phyloP scores from a whole-genome alignment of 2,888 invertebrate genomes.

The Alcis repandata region DNA sequence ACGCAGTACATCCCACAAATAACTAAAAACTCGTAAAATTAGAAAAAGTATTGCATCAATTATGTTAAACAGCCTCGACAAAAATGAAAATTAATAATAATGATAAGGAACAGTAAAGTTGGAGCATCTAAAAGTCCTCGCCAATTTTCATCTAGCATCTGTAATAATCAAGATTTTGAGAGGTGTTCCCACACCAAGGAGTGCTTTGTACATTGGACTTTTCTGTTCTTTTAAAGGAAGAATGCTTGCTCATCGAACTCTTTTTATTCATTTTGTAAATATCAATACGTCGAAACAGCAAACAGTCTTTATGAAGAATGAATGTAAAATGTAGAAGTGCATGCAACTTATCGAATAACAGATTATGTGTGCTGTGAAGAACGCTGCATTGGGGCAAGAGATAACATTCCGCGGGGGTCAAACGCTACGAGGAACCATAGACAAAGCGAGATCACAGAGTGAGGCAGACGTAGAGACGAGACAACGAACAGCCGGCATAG shows the following conservation, averaged over 20 bases:
- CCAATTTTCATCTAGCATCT: slow-evolving; percentile 37
- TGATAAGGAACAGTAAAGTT: slow-evolving; percentile 71
- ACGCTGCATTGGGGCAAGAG: slow-evolving; percentile 73
- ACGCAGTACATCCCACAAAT: slow-evolving; percentile 67
- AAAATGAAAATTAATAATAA: slow-evolving; percentile 44
- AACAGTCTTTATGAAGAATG: slow-evolving; percentile 46
- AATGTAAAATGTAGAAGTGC: slow-evolving; percentile 58
- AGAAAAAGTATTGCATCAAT: slow-evolving; percentile 63
- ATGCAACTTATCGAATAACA: slow-evolving; percentile 76
- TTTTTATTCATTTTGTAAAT: not conserved
- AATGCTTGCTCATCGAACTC: slow-evolving; percentile 58
- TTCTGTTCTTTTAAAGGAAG: slow-evolving; percentile 66
- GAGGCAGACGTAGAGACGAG: slow-evolving; percentile 64
- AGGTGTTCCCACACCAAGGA: slow-evolving; percentile 50
- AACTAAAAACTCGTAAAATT: slow-evolving; percentile 48
- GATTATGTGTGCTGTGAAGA: slow-evolving; percentile 74
- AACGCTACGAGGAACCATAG: slow-evolving; percentile 79
- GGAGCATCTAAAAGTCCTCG: slow-evolving; percentile 44
- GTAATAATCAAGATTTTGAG: slow-evolving; percentile 8
- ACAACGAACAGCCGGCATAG: slow-evolving; percentile 42
- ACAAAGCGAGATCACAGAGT: slow-evolving; percentile 78
- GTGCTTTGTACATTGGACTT: slow-evolving; percentile 59
- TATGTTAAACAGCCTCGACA: slow-evolving; percentile 47
- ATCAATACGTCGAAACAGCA: slow-evolving; percentile 43
- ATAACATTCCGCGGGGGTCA: slow-evolving; percentile 77